Evolutionary conservation across 2,797 vertebrate genomes (phyloP), one percentile per base, ranked within the genome.

Genomic region (Picus viridis): DNA sequence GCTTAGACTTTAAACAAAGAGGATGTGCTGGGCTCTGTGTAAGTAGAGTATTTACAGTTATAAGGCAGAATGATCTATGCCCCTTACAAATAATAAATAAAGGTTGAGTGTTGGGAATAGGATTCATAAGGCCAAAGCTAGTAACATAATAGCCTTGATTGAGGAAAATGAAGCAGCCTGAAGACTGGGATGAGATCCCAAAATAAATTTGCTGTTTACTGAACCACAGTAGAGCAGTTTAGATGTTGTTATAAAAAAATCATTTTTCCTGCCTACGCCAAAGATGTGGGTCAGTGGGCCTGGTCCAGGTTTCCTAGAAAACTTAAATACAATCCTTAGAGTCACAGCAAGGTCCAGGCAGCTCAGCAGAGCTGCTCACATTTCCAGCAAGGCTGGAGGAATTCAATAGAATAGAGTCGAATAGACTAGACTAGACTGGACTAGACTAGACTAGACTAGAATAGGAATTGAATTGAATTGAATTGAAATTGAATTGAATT

Each of bases 1-100:
- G 85, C 86, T 89, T 3, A 9, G 94, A 83, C 89, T 96, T 96
- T 93, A 96, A 97, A 96, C 95, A 95, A 93, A 85, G 91, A 80
- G 74, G 95, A 93, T 91, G 83, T 81, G 78, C 77, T 41, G 59
- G 56, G 87, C 92, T 91, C 3, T 8, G 72, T 30, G 61, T 49
- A 65, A 94, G 92, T 47, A 91, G 96, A 96, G 39, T 94, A 96
- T 96, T 96, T 94, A 94, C 92, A 94, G 54, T 86, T 90, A 30
- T 43, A 69, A 93, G 94, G 94, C 93, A 91, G 92, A 83, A 82
- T 96, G 96, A 96, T 92, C 59, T 91, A 96, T 95, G 79, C 64
- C 77, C 64, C 71, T 77, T 85, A 62, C 32, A 80, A 96, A 95
- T 94, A 92, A 95, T 95, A 96, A 94, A 95, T 93, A 86, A 83